A percentile compares a stretch with the other conserved stretches of the same genome.
Conservation (phyloP, 2,888 invertebrate species). For the Agonopterix heracliana region DNA sequence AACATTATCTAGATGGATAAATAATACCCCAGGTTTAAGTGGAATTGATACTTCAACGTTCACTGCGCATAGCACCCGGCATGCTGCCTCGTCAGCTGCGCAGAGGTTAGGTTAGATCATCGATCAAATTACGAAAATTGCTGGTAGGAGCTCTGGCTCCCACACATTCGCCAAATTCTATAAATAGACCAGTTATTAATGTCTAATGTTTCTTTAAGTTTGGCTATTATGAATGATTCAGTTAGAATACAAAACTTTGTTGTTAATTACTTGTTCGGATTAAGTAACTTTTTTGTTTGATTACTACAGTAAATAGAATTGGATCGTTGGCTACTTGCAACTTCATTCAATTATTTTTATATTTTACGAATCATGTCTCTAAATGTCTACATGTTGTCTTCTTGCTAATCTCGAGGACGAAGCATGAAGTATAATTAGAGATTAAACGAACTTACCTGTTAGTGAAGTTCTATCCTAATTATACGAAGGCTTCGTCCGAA, state of each 20-base stretch:
- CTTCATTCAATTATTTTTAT: not conserved
- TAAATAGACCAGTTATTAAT: not conserved
- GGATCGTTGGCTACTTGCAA: not conserved
- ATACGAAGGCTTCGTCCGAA: no score
- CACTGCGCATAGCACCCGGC: conserved; percentile 12
- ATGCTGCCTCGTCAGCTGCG: not conserved
- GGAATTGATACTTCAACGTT: conserved; percentile 19
- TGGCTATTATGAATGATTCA: not conserved
- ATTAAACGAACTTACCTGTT: no score
- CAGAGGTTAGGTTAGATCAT: not conserved
- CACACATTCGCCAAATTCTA: conserved; percentile 1
- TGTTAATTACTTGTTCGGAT: not conserved
- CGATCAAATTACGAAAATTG: not conserved
- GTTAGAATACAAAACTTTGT: not conserved
- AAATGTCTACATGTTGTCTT: not conserved
- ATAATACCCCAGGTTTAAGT: conserved; percentile 8
- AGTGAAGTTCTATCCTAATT: no score
- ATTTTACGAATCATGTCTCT: conserved; percentile 1
- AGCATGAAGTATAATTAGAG: no score
- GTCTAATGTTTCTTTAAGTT: not conserved
- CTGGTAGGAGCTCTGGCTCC: not conserved
- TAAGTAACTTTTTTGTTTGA: not conserved
- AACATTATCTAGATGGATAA: conserved; percentile 20
- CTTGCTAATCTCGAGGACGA: not conserved
- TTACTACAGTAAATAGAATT: not conserved